Evolutionary conservation across 2,113 vertebrate species (phyloP).

Genomic region (Morone chrysops): DNA sequence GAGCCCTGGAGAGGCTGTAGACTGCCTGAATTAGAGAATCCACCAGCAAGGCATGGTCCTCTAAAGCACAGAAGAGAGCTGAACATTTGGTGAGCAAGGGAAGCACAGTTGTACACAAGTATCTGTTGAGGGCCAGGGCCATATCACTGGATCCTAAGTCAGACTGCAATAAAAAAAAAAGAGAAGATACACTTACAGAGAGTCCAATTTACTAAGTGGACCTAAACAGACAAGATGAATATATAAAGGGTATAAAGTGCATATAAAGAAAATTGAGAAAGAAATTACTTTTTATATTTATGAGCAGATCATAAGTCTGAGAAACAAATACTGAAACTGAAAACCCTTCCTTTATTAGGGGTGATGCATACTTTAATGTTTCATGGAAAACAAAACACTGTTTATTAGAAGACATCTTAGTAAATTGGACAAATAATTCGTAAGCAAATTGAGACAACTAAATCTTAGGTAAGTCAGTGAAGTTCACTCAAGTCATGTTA

Average conservation of each 20-base stretch:
- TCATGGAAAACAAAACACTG: not conserved
- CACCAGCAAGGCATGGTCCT: slow-evolving; percentile 87
- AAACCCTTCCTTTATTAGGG: not conserved
- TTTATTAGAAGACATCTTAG: not conserved
- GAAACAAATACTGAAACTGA: not conserved
- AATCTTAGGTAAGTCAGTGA: not conserved
- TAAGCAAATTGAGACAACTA: too few relatives aligned
- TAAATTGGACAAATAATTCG: not conserved
- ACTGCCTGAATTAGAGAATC: slow-evolving; percentile 91
- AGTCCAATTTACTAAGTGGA: not conserved
- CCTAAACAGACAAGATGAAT: not conserved
- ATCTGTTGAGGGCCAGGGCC: slow-evolving; percentile 95
- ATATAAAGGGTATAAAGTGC: not conserved
- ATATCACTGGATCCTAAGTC: slow-evolving; percentile 94
- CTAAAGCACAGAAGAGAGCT: slow-evolving; percentile 88
- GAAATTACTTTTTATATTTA: not conserved
- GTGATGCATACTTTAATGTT: not conserved
- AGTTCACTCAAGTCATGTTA: not conserved
- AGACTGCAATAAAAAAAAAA: slow-evolving; percentile 76
- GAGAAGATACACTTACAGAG: slow-evolving; percentile 3
- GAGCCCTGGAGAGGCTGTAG: slow-evolving; percentile 91
- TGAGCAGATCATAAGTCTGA: not conserved
- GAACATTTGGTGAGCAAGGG: slow-evolving; percentile 92
- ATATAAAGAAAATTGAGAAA: not conserved
- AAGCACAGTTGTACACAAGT: slow-evolving; percentile 92